phyloP scores from a whole-genome alignment of 2,113 vertebrate species.

The Silurus asotus region DNA sequence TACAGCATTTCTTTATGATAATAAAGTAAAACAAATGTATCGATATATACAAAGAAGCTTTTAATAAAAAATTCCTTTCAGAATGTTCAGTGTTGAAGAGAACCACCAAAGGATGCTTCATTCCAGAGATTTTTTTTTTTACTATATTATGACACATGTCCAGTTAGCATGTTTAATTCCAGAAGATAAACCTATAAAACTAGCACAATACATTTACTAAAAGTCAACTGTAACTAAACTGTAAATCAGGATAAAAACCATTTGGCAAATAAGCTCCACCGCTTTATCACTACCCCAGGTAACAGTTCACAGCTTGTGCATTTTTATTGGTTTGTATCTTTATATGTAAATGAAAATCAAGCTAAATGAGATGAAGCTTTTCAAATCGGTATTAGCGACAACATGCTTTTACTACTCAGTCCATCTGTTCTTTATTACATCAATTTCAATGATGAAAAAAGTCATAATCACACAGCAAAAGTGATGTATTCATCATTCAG shows the following conservation, averaged over 20 bases:
- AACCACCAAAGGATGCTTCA: not conserved
- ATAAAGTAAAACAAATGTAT: no score
- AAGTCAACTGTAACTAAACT: not conserved
- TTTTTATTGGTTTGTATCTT: not conserved
- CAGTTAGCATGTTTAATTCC: not conserved
- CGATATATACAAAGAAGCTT: no score
- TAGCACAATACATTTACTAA: not conserved
- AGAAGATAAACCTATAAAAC: not conserved
- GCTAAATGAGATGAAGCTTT: not conserved
- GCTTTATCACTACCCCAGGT: not conserved
- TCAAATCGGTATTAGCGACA: not conserved
- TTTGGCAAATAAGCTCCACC: not conserved
- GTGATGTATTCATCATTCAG: not conserved
- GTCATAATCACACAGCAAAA: not conserved
- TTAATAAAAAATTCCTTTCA: not conserved
- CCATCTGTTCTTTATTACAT: not conserved
- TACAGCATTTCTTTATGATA: not conserved
- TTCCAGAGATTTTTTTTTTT: not conserved
- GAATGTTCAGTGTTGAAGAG: not conserved
- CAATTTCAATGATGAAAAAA: not conserved
- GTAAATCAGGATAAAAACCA: not conserved
- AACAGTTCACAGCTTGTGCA: not conserved
- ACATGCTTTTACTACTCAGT: not conserved
- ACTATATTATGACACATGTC: not conserved
- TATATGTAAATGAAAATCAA: not conserved